Evolutionary conservation across 2,797 vertebrate species (phyloP).

Genomic region (Xiphorhynchus erythropygius): DNA sequence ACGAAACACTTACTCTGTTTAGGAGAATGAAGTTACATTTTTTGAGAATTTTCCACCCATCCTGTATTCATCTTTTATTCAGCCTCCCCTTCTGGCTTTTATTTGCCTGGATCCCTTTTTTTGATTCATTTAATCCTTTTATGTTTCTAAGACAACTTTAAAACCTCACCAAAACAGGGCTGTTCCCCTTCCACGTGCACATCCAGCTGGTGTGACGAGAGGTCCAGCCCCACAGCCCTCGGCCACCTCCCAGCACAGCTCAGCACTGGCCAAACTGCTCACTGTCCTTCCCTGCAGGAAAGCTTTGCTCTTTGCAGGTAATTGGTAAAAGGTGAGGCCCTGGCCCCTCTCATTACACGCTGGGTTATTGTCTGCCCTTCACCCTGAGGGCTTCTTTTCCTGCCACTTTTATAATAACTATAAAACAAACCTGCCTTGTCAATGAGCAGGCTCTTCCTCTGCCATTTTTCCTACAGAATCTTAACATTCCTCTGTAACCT

Average conservation of each 20-base stretch:
- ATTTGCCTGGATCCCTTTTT: background rate
- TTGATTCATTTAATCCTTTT: background rate
- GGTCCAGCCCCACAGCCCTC: background rate
- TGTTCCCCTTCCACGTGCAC: background rate
- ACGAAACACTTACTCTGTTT: background rate
- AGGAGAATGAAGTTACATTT: background rate
- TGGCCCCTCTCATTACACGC: background rate
- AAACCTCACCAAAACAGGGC: background rate
- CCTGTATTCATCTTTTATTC: background rate
- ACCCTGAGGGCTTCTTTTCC: background rate
- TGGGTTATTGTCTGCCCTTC: background rate
- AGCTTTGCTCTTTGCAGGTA: constrained; percentile 6
- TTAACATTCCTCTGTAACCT: background rate
- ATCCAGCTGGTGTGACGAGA: background rate
- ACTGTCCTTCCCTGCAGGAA: background rate
- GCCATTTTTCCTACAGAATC: background rate
- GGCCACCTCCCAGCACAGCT: background rate
- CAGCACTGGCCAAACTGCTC: background rate
- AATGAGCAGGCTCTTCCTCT: background rate
- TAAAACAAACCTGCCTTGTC: background rate
- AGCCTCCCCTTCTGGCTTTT: background rate
- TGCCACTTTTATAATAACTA: background rate
- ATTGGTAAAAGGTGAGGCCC: background rate
- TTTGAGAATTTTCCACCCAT: background rate
- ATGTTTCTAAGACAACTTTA: background rate